phyloP scores from a whole-genome alignment of 2,888 invertebrate species.

The Cyclophora albipunctata region DNA sequence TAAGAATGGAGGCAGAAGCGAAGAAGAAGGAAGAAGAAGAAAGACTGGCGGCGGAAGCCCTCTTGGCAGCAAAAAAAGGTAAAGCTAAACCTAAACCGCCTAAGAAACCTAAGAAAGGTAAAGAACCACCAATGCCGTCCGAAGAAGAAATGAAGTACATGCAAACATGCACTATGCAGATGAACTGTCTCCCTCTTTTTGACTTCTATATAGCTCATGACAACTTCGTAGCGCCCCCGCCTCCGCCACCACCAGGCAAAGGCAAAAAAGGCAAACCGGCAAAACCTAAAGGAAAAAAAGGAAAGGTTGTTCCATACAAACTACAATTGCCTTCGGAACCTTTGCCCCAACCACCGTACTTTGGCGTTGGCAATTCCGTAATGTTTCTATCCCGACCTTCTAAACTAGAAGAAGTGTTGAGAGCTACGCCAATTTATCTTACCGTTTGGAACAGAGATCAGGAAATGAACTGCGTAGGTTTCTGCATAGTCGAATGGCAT shows the following conservation, averaged over 20 bases:
- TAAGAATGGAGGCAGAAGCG: constrained; percentile 52
- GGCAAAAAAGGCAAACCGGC: constrained; percentile 29
- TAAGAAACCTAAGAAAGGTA: constrained; percentile 51
- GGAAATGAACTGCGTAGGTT: constrained; percentile 56
- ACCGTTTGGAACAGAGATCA: constrained; percentile 68
- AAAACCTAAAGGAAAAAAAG: constrained; percentile 37
- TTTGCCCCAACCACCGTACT: constrained; percentile 62
- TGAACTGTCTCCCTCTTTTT: constrained; percentile 61
- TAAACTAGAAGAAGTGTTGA: constrained; percentile 50
- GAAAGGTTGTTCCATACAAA: constrained; percentile 34
- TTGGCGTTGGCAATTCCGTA: constrained; percentile 62
- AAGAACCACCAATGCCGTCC: constrained; percentile 55
- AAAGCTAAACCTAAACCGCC: constrained; percentile 23
- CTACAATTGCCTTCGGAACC: constrained; percentile 58
- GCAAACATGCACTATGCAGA: constrained; percentile 63
- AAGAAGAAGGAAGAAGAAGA: constrained; percentile 46
- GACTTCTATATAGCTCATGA: constrained; percentile 68
- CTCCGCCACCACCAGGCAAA: constrained; percentile 51
- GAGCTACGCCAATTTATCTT: constrained; percentile 55
- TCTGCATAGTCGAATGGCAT: constrained; percentile 56
- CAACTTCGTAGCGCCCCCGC: constrained; percentile 61
- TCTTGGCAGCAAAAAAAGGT: constrained; percentile 36
- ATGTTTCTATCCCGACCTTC: constrained; percentile 63
- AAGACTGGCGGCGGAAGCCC: constrained; percentile 47
- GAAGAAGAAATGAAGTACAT: constrained; percentile 68